Base-by-base conservation (phyloP, 2,888 invertebrate genomes). In the Falcaria lacertinaria region DNA sequence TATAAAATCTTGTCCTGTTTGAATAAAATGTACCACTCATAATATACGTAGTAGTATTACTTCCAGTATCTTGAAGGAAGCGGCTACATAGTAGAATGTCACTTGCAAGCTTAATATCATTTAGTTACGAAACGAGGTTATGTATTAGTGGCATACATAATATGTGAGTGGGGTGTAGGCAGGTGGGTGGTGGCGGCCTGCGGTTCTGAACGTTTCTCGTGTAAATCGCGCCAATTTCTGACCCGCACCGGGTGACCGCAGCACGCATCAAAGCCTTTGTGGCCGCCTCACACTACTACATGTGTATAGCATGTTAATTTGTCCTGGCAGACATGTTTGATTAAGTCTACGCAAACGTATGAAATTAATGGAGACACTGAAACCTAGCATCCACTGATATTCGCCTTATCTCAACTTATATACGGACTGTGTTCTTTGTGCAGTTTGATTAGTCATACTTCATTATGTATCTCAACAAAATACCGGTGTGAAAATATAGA, bases 201-300 rank as follows among this genome's bases (percentile, higher is more conserved):
- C 63, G 74, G 74, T 73, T 60, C 52, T 53, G 45, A 72, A 55
- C 70, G 67, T 65, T 71, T 59, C 69, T 73, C 61, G 73, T 77
- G 74, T 74, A 80, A 80, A 81, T 82, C 74, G 72, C 69, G 69
- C 78, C 80, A 83, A 83, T 85, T 80, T 78, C 83, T 78, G 80
- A 76, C 82, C 84, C 80, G 75, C 73, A 78, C 74, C 56, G 71
- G 56, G 56, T 60, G 70, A 85, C 88, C 87, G 74, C 87, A 86
- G 72, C 72, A 78, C 82, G 80, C 83, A 77, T 84, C 82, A 82
- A 86, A 87, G 85, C 80, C 75, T 80, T 80, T 85, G 83, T 76
- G 76, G 75, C 64, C 49, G 57, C 41, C 58, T 60, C 62, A 49
- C 58, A 70, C 72, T 69, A 66, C 66, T 73, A 68, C 70, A 71